Evolutionary conservation across 92 coral and sea anemone species (phyloP).

Genomic region (Parazoanthus darwini): DNA sequence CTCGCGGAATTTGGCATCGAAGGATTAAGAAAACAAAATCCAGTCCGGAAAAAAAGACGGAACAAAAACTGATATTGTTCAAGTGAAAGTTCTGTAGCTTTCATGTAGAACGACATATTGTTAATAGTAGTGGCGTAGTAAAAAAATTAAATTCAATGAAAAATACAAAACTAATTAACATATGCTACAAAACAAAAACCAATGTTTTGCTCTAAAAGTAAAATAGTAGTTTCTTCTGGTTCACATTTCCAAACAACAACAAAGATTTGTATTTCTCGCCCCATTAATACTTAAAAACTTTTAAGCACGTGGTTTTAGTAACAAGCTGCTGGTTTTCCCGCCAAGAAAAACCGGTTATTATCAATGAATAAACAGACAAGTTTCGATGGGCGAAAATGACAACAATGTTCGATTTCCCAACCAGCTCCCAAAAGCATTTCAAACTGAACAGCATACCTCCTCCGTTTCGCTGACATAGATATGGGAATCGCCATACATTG

Average conservation of each 20-base stretch:
- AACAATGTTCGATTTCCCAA: neutral
- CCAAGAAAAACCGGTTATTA: neutral
- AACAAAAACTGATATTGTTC: neutral
- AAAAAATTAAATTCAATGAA: neutral
- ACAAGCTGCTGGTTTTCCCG: constrained; percentile 20
- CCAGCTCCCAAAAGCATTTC: neutral
- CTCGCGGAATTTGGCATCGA: neutral
- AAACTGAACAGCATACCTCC: constrained; percentile 63
- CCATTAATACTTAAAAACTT: neutral
- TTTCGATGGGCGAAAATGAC: neutral
- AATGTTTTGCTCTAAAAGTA: neutral
- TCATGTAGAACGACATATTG: neutral
- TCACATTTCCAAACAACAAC: neutral
- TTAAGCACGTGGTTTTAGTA: neutral
- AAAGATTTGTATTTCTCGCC: constrained; percentile 5
- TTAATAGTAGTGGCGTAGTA: neutral
- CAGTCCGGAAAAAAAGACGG: neutral
- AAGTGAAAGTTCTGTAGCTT: too few relatives aligned
- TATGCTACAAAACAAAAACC: neutral
- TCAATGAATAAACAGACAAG: neutral
- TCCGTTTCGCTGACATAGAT: constrained; percentile 86
- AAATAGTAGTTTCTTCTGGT: too few relatives aligned
- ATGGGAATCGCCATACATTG: constrained; percentile 90
- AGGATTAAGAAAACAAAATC: neutral
- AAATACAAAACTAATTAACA: neutral